Evolutionary conservation across 2,797 vertebrate genomes (phyloP).

Genomic region (Macropodus opercularis): DNA sequence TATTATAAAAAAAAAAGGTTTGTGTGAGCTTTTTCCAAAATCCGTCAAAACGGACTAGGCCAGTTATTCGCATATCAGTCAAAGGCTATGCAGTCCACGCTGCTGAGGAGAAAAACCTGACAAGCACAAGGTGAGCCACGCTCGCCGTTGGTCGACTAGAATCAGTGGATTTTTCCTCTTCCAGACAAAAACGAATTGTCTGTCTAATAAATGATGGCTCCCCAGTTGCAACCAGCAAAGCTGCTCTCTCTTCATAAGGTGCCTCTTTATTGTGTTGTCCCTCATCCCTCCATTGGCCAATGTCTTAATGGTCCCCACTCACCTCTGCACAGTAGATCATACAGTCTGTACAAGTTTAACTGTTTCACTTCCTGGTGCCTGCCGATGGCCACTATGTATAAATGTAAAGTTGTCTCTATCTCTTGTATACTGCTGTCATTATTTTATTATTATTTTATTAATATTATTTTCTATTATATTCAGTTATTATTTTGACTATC

Average conservation of each 20-base stretch:
- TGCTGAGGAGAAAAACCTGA: slow-evolving; percentile 58
- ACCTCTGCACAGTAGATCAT: slow-evolving; percentile 74
- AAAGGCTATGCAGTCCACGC: slow-evolving; percentile 56
- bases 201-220: slow-evolving; percentile 55
- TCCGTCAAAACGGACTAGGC: slow-evolving; percentile 49
- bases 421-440: slow-evolving; percentile 83
- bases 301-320: slow-evolving; percentile 63
- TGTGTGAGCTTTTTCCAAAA: slow-evolving; percentile 23
- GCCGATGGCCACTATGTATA: slow-evolving; percentile 84
- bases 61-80: slow-evolving; percentile 67
- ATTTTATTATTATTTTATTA: slow-evolving; percentile 79
- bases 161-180: slow-evolving; percentile 37
- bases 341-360: slow-evolving; percentile 72
- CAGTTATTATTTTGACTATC: slow-evolving; percentile 67
- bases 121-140: slow-evolving; percentile 71
- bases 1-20: slow-evolving; percentile 22
- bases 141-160: slow-evolving; percentile 34
- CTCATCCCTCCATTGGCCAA: slow-evolving; percentile 60
- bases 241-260: slow-evolving; percentile 78
- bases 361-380: slow-evolving; percentile 83
- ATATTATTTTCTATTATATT: slow-evolving; percentile 81
- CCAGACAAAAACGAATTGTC: slow-evolving; percentile 33
- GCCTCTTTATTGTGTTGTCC: slow-evolving; percentile 78
- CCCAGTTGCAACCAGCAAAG: slow-evolving; percentile 69
- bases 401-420: slow-evolving; percentile 84